Evolutionary conservation across 2,888 invertebrate genomes (phyloP), one percentile per base, ranked within the genome.

Genomic region (Chironomus riparius): DNA sequence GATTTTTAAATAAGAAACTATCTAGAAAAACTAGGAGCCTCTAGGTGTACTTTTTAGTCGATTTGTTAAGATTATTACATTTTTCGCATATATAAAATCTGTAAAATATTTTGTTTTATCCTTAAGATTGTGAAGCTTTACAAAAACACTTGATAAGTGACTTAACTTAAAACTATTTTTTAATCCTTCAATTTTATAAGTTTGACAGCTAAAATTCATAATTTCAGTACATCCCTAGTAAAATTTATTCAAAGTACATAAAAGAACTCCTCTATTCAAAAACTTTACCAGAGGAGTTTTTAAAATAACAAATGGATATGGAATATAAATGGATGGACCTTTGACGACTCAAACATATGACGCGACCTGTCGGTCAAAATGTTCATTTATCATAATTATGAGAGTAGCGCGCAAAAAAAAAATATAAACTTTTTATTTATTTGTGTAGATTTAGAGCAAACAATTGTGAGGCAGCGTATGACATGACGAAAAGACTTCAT

Each of bases 301-400:
- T 2, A 24, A 24, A 50, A n/a, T n/a, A 50, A 15, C n/a, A n/a
- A 56, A 56, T 4, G 15, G 12, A 13, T 50, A 2, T 15, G n/a
- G 5, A 38, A 38, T 10, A 38, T 38, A 38, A 38, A 10, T 38
- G 28, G 28, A 28, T 28, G 38, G 10, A 38, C 7, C 38, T 65
- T 68, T 68, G 15, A 38, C 21, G 15, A 70, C 48, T 70, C 48
- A 47, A 10, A 47, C 70, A 70, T 10, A 18, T 48, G 70, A 70
- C 47, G 47, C 56, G 56, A 56, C 15, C 21, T 18, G 70, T 15
- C 22, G 47, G 47, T 38, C 38, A 48, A 47, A 28, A 2, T 28
- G 21, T 70, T 70, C 70, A 70, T 70, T 70, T 70, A 70, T 70
- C 70, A 70, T 70, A 70, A 48, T 50, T 70, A 48, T 56, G 1